Percentiles rank a stretch among this genome's conserved stretches.
Conservation (phyloP, 1,140 invertebrate species). For the Drosophila ercepeae region DNA sequence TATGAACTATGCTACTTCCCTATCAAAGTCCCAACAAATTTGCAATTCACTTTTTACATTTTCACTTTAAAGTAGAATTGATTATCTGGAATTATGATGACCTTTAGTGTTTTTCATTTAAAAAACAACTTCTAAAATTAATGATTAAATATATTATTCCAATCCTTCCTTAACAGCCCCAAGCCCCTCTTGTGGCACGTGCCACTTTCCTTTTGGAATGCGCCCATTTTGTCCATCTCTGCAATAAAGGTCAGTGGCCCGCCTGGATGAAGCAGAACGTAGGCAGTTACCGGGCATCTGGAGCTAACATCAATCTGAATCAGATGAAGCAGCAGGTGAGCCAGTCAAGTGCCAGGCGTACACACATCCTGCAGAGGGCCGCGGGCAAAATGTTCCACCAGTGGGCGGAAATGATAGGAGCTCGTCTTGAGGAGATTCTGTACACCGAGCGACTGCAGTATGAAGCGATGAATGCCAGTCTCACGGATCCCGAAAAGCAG, state of each 20-base stretch:
- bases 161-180: slow-evolving; percentile 87
- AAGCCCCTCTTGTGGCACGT: slow-evolving; percentile 95
- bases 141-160: not conserved
- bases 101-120: too few relatives aligned
- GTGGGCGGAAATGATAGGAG: slow-evolving; percentile 89
- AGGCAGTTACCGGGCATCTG: slow-evolving; percentile 89
- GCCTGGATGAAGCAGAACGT: slow-evolving; percentile 95
- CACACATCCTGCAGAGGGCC: slow-evolving; percentile 93
- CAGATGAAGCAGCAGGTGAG: slow-evolving; percentile 81
- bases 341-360: slow-evolving; percentile 87
- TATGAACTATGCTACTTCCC: not conserved
- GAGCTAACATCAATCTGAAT: slow-evolving; percentile 84
- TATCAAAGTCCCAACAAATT: not conserved
- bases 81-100: too few relatives aligned
- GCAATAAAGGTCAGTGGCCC: slow-evolving; percentile 99
- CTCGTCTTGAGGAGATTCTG: slow-evolving; percentile 93
- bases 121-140: not conserved
- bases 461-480: slow-evolving; percentile 88
- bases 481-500: slow-evolving; percentile 92
- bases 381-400: slow-evolving; percentile 98
- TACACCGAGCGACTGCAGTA: slow-evolving; percentile 90
- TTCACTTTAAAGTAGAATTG: not conserved
- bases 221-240: slow-evolving; percentile 97
- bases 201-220: slow-evolving; percentile 97
- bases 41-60: not conserved